phyloP scores from a whole-genome alignment of 2,888 invertebrate species.

The Esperia sulphurella region DNA sequence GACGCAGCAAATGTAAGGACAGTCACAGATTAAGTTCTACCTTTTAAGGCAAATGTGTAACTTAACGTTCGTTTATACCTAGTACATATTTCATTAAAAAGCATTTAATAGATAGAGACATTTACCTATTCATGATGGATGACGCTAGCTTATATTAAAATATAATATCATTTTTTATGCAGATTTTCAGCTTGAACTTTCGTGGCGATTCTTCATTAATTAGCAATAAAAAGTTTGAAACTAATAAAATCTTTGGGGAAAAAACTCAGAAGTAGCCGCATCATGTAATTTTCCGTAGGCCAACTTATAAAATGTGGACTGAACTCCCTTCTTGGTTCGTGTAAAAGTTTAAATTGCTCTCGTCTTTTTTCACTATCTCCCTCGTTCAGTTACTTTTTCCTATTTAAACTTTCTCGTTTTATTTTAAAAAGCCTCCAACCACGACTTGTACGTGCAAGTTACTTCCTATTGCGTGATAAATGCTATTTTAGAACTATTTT shows the following conservation, averaged over 20 bases:
- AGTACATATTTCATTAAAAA: no score
- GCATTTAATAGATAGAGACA: no score
- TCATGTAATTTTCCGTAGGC: slow-evolving; percentile 57
- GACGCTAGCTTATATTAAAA: no score
- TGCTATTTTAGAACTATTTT: slow-evolving; percentile 3
- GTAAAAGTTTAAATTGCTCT: slow-evolving; percentile 71
- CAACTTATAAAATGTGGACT: slow-evolving; percentile 64
- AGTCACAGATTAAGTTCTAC: no score
- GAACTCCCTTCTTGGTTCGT: slow-evolving; percentile 36
- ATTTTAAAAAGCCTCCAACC: slow-evolving; percentile 49
- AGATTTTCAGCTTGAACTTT: not conserved
- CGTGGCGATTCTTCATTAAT: not conserved
- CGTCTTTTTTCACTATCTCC: slow-evolving; percentile 73
- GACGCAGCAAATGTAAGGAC: no score
- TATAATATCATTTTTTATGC: no score
- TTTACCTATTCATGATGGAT: no score
- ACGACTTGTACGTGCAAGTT: slow-evolving; percentile 35
- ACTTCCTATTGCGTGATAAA: slow-evolving; percentile 29
- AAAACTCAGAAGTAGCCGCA: slow-evolving; percentile 42
- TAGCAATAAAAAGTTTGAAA: not conserved
- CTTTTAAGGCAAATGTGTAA: no score
- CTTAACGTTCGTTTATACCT: no score
- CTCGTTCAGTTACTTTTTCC: slow-evolving; percentile 67
- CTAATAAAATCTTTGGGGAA: not conserved
- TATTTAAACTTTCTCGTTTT: slow-evolving; percentile 75